Percentiles rank a stretch among this genome's conserved stretches.
phyloP scores from a whole-genome alignment of 2,888 invertebrate genomes.

The Polydrusus cervinus region DNA sequence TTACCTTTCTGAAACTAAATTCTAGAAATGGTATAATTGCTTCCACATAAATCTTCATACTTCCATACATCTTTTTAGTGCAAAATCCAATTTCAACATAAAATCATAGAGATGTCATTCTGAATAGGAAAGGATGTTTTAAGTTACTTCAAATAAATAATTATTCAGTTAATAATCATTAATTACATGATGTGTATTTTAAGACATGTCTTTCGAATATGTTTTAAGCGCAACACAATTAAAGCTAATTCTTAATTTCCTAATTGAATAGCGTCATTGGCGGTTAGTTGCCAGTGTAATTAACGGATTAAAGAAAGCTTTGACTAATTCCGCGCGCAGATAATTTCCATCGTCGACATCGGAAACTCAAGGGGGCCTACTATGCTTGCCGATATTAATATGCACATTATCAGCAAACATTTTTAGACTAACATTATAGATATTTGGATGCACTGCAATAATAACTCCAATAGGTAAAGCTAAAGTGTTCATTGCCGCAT shows the following conservation, averaged over 20 bases:
- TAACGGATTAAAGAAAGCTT: constrained; percentile 69
- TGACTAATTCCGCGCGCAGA: constrained; percentile 67
- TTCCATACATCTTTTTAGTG: too few species aligned
- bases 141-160: too few species aligned
- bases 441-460: background rate
- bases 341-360: constrained; percentile 57
- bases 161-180: too few species aligned
- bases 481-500: too few species aligned
- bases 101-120: too few species aligned
- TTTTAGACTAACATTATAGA: background rate
- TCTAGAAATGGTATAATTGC: too few species aligned
- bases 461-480: too few species aligned
- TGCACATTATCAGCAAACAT: background rate
- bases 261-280: constrained; percentile 70
- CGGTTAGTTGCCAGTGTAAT: constrained; percentile 68
- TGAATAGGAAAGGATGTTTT: too few species aligned
- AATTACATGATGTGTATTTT: background rate
- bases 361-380: constrained; percentile 35
- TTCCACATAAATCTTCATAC: too few species aligned
- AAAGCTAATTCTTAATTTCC: constrained; percentile 67
- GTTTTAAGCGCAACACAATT: constrained; percentile 58
- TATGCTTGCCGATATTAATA: constrained; percentile 10
- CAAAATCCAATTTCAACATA: too few species aligned
- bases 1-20: too few species aligned
- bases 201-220: constrained; percentile 17